A percentile compares a stretch with the other conserved stretches of the same genome.
Evolutionary conservation across 1,140 invertebrate genomes (phyloP).

Genomic region (Ptiloglossa arizonensis): DNA sequence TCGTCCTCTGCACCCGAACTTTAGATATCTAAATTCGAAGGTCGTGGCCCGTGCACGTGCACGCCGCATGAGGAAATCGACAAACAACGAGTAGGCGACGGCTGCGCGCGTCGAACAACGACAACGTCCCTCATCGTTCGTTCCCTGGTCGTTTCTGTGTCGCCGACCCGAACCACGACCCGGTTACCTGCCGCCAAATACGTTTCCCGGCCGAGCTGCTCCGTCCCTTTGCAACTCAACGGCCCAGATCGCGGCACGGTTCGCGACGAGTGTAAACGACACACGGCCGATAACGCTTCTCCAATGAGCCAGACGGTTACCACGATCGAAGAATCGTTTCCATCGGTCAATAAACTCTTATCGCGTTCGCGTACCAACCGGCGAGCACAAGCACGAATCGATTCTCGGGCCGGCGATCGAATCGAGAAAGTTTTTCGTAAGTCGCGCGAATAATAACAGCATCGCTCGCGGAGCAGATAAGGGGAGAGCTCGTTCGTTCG

Average conservation of each 20-base stretch:
- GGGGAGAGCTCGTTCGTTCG: no score
- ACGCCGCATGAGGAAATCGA: slow-evolving; percentile 48
- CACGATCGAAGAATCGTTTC: slow-evolving; percentile 51
- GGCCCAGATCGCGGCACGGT: no score
- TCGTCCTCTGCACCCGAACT: slow-evolving; percentile 58
- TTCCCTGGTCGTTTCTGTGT: no score
- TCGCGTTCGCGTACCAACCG: slow-evolving; percentile 16
- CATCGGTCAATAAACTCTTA: slow-evolving; percentile 62
- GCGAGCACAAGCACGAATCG: background rate
- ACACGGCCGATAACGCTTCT: background rate
- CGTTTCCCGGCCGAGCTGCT: no score
- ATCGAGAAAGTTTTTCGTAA: background rate
- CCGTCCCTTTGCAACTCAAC: no score
- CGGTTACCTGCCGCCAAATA: no score
- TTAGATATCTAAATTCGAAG: slow-evolving; percentile 60
- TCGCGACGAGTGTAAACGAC: background rate
- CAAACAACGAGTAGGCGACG: no score
- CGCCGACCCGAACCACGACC: no score
- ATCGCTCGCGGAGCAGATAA: background rate
- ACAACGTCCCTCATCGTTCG: no score
- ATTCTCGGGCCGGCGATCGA: background rate
- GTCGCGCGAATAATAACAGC: background rate
- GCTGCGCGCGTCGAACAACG: no score
- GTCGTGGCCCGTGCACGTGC: slow-evolving; percentile 55
- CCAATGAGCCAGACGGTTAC: slow-evolving; percentile 24